Conservation (phyloP, 2,797 vertebrate genomes). For the Lutjanus campechanus region DNA sequence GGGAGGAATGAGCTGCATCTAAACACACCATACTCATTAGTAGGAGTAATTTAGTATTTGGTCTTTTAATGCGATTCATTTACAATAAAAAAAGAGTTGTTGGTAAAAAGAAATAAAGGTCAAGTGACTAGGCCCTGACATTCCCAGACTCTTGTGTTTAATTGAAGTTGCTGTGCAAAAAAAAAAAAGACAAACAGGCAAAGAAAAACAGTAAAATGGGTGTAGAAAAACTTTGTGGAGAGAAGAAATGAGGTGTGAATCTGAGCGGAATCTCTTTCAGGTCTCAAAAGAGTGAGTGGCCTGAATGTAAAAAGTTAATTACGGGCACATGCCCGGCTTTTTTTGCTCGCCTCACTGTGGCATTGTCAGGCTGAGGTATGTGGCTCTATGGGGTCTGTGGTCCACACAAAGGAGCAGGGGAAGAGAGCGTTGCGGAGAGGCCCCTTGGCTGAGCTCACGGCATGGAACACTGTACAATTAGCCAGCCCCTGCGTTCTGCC, state of each 20-base stretch:
- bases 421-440: slow-evolving; percentile 70
- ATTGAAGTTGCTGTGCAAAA: slow-evolving; percentile 35
- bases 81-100: not conserved
- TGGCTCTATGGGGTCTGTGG: slow-evolving; percentile 76
- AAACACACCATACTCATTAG: no score
- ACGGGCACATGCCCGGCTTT: slow-evolving; percentile 76
- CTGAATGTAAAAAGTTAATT: slow-evolving; percentile 85
- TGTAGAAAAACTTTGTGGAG: slow-evolving; percentile 35
- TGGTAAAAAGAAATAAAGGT: slow-evolving; percentile 76
- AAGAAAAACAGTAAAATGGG: slow-evolving; percentile 38
- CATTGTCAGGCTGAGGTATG: slow-evolving; percentile 78
- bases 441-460: slow-evolving; percentile 83
- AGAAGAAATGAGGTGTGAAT: slow-evolving; percentile 60
- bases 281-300: slow-evolving; percentile 75
- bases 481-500: slow-evolving; percentile 87
- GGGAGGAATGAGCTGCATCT: no score
- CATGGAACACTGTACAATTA: slow-evolving; percentile 87
- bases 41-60: no score
- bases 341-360: slow-evolving; percentile 69
- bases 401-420: slow-evolving; percentile 81
- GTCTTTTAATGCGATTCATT: no score
- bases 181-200: not conserved
- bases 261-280: slow-evolving; percentile 71
- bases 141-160: slow-evolving; percentile 34
- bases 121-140: slow-evolving; percentile 73